Base-by-base conservation (phyloP, 2,797 vertebrate genomes). In the Periparus ater region DNA sequence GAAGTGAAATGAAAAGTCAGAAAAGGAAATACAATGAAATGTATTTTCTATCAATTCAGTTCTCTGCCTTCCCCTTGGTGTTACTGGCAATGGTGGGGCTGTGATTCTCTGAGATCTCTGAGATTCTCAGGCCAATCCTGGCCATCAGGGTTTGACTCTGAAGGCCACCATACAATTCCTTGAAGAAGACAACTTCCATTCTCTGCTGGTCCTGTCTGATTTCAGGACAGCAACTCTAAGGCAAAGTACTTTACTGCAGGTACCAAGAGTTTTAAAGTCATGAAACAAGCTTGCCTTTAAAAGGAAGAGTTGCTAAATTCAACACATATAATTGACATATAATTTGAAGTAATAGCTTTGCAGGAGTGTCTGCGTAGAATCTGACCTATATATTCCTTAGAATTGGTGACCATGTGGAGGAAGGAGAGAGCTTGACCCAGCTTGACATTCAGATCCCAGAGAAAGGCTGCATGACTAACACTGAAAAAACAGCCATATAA, bases 231-330 rank as follows among this genome's bases (percentile, higher is more conserved):
- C n/a, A 38, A 62, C 29, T 63, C 4, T 29, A 67, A 88, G 32
- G 48, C 67, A 87, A 42, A 86, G 40, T 63, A 71, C n/a, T 89
- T 90, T 63, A 50, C 74, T 79, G 53, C 84, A 74, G 70, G 81
- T 95, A 48, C 73, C 40, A 72, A 48, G 77, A 67, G 67, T 94
- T 93, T 82, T 87, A 36, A 93, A 88, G 89, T 95, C 87, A 77
- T 85, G 72, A 71, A 95, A 88, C 80, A 85, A 79, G 80, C 67
- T 53, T 76, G 71, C 27, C 30, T 94, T 94, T 95, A 91, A 93
- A 95, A 96, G 91, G 88, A 95, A 96, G 93, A 95, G 86, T 91
- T 96, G 95, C 95, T 96, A 94, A 94, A 95, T 95, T 95, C 77
- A 45, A 73, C 63, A 3, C 60, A 19, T 23, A 2, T 96, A 96